Base-by-base conservation (phyloP, 1,140 invertebrate genomes). In the Leptopilina clavipes region DNA sequence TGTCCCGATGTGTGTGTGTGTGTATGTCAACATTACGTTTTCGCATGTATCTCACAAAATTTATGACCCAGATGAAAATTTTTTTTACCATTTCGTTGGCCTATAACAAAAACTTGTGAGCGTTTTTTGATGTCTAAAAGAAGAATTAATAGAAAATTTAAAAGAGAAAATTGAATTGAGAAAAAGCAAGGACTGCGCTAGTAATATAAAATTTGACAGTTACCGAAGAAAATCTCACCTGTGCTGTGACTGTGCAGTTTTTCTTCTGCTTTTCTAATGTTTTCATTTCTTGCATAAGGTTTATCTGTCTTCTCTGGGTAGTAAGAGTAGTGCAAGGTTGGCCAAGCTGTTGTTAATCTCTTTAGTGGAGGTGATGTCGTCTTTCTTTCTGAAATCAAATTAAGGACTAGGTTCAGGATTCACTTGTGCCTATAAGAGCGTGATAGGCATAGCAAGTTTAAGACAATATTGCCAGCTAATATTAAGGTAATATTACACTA, bases 311-410 rank as follows among this genome's bases (percentile, higher is more conserved):
- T 86, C 82, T 87, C 88, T 77, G 88, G 82, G 82, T 88, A 81
- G 82, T 86, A 85, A 70, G 86, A 85, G 79, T 85, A 85, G 86
- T 89, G 85, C 71, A 83, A 81, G 71, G 85, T 82, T 48, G 88
- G 86, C 88, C 88, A 88, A 48, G 86, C 77, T 52, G 88, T 89
- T 74, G 88, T 88, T 72, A 81, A 83, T 77, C 85, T 86, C 85
- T 83, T 85, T 81, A 86, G 88, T 73, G 83, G 77, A n/a, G 81
- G 79, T 75, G 85, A 81, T 59, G 86, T 89, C 78, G 84, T 85
- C 81, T 88, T 85, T 82, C 83, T 87, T 76, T 87, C 88, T 89
- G 88, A 80, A 89, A 89, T 83, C 84, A 89, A 78, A 88, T 85
- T 83, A 88, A 86, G 85, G 83, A 87, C 84, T 82, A 86, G 80